Conservation (phyloP, 2,888 invertebrate species). For the Tachina fera region DNA sequence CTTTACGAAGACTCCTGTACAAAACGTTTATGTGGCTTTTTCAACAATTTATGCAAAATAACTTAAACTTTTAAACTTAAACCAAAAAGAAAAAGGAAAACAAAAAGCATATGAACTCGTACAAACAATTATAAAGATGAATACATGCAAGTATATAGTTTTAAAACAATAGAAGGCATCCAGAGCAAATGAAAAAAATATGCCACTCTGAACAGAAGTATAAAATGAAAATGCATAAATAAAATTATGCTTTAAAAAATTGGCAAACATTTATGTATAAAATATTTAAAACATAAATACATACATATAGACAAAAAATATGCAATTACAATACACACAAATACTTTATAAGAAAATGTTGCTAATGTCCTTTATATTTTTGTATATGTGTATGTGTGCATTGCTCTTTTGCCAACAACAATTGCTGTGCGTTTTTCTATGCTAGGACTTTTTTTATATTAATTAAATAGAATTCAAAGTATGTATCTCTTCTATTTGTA, state of each 20-base stretch:
- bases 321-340: neutral
- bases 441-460: constrained; percentile 2
- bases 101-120: constrained; percentile 36
- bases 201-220: neutral
- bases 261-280: constrained; percentile 5
- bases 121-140: constrained; percentile 55
- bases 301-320: neutral
- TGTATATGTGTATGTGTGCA: neutral
- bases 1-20: constrained; percentile 48
- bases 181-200: constrained; percentile 12
- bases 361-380: neutral
- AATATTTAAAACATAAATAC: constrained; percentile 26
- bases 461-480: constrained; percentile 50
- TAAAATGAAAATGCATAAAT: constrained; percentile 13
- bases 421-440: neutral
- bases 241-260: neutral
- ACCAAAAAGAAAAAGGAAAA: constrained; percentile 27
- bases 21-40: constrained; percentile 69
- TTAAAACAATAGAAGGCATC: constrained; percentile 57
- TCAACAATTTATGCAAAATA: constrained; percentile 67
- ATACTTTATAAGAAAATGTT: neutral
- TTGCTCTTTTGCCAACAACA: neutral
- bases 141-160: constrained; percentile 48
- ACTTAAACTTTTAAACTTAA: constrained; percentile 68
- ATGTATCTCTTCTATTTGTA: constrained; percentile 19